phyloP scores from a whole-genome alignment of 2,888 invertebrate genomes.

The Polymixis flavicincta region DNA sequence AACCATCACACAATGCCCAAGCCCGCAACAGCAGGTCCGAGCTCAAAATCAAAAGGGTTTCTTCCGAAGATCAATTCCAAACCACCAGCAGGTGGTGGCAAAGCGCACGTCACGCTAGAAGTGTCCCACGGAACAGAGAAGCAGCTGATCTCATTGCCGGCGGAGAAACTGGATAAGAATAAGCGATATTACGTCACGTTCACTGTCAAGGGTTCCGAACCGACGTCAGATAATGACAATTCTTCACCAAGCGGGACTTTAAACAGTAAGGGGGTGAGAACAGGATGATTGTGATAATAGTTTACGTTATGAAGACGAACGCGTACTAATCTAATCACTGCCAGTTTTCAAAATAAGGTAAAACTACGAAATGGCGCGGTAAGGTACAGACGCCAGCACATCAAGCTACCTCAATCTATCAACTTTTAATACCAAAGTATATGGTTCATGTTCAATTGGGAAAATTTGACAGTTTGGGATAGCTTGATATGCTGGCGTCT shows the following conservation, averaged over 20 bases:
- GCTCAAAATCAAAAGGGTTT: conserved; percentile 89
- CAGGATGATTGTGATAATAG: conserved; percentile 71
- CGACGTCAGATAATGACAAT: conserved; percentile 90
- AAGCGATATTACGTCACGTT: conserved; percentile 98
- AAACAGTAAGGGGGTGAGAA: conserved; percentile 85
- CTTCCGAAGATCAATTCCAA: conserved; percentile 92
- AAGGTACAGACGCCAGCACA: no score
- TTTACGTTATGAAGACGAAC: conserved; percentile 22
- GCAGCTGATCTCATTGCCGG: conserved; percentile 96
- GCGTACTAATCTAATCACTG: conserved; percentile 70
- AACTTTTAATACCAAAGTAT: no score
- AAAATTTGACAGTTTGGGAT: no score
- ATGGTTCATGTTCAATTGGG: no score
- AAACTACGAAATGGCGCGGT: not conserved
- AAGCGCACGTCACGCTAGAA: conserved; percentile 93
- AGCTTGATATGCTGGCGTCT: no score
- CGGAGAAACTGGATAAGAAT: conserved; percentile 96
- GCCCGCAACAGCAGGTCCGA: conserved; percentile 90
- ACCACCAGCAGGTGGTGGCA: conserved; percentile 79
- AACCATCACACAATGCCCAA: conserved; percentile 95
- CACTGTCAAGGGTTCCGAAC: conserved; percentile 94
- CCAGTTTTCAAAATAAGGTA: conserved; percentile 57
- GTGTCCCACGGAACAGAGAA: conserved; percentile 96
- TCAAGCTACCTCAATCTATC: no score
- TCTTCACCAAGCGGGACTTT: conserved; percentile 82